A percentile compares a stretch with the other conserved stretches of the same genome.
Evolutionary conservation across 2,797 vertebrate species (phyloP).

Genomic region (Botia kubotai): DNA sequence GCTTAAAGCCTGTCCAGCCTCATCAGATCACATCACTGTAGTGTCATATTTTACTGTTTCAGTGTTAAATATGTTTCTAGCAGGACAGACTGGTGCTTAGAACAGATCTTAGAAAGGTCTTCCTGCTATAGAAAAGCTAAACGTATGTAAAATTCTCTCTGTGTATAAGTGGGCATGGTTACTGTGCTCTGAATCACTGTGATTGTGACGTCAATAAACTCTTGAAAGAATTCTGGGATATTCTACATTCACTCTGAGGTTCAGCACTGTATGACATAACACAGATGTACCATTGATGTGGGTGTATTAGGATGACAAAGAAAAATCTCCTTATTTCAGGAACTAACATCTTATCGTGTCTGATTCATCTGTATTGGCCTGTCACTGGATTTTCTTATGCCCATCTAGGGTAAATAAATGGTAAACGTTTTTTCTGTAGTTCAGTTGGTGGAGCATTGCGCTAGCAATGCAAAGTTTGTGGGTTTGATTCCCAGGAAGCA

Average conservation of each 20-base stretch:
- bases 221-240: background rate
- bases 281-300: background rate
- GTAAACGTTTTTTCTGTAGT: no score
- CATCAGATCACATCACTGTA: constrained; percentile 16
- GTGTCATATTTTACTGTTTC: background rate
- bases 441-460: no score
- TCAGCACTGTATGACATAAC: background rate
- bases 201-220: background rate
- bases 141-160: background rate
- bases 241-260: background rate
- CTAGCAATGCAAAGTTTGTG: no score
- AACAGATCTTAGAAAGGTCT: background rate
- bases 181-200: background rate
- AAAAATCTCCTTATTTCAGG: constrained; percentile 71
- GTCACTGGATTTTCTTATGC: background rate
- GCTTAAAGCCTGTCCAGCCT: background rate
- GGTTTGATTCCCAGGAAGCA: no score
- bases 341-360: constrained; percentile 63
- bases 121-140: constrained; percentile 15
- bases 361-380: constrained; percentile 64
- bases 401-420: background rate
- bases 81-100: background rate
- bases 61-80: background rate
- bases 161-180: background rate
- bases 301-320: constrained; percentile 2